Conservation (phyloP, 2,797 vertebrate species). For the Ambastaia sidthimunki region DNA sequence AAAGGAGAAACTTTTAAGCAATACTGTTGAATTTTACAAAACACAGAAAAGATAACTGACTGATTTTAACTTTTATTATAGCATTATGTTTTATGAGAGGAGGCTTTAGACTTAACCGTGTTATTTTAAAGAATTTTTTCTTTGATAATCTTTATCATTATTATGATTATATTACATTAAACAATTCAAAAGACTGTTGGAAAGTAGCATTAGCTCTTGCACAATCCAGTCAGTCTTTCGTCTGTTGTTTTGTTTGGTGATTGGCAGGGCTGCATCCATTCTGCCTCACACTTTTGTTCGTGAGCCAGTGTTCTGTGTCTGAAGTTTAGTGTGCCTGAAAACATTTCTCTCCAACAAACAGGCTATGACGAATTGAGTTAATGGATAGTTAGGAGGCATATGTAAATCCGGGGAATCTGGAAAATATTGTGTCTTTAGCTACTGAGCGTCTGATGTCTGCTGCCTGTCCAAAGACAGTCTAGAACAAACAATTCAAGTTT, state of each 20-base stretch:
- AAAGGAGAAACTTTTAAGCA: slow-evolving; percentile 1
- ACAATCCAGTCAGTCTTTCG: not conserved
- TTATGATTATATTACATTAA: not conserved
- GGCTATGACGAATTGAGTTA: slow-evolving; percentile 21
- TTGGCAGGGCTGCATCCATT: slow-evolving; percentile 13
- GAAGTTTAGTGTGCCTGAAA: slow-evolving; percentile 8
- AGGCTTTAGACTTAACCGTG: not conserved
- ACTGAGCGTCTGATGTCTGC: slow-evolving; percentile 19
- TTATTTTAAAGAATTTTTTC: not conserved
- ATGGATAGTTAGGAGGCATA: slow-evolving; percentile 6
- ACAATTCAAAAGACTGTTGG: not conserved
- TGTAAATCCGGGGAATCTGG: slow-evolving; percentile 11
- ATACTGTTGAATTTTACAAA: not conserved
- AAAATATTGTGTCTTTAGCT: slow-evolving; percentile 17
- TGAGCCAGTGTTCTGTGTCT: not conserved
- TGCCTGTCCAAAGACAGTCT: not conserved
- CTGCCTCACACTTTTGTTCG: not conserved
- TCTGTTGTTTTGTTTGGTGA: slow-evolving; percentile 32
- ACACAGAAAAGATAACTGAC: not conserved
- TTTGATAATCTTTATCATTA: not conserved
- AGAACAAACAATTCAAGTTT: slow-evolving; percentile 1
- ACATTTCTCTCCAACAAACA: not conserved
- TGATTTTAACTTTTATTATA: not conserved
- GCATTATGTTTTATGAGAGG: too few species aligned
- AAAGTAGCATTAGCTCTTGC: not conserved